These are phyloP conservation scores for Ophioninae sp. DNA, from an alignment of 2,888 invertebrate species.

Conservation along the genomic window DNA sequence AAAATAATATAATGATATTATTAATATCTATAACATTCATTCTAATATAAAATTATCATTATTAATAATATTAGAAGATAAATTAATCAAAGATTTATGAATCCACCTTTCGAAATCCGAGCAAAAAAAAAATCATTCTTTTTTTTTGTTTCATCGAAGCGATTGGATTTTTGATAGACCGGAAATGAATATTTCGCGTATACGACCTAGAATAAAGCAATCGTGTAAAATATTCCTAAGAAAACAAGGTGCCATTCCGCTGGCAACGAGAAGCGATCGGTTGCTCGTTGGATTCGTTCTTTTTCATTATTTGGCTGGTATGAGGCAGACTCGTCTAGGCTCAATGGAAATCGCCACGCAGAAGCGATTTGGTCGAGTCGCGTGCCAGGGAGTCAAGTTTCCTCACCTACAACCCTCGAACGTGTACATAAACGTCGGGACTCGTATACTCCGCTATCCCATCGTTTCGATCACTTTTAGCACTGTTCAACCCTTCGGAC, in stretches of 20 bases:
- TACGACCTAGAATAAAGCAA: background rate
- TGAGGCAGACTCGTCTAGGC: constrained; percentile 1
- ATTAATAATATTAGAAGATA: too few species aligned
- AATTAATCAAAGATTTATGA: too few species aligned
- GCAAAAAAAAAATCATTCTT: too few species aligned
- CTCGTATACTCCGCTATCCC: constrained; percentile 54
- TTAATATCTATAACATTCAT: too few species aligned
- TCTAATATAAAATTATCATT: too few species aligned
- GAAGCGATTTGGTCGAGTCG: constrained; percentile 41
- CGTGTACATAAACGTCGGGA: constrained; percentile 13
- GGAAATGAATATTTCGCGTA: too few species aligned
- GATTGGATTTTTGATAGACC: too few species aligned
- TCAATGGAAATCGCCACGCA: constrained; percentile 37
- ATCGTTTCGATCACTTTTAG: constrained; percentile 63
- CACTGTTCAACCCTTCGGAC: constrained; percentile 56
- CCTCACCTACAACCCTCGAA: constrained; percentile 56
- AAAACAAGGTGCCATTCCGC: background rate
- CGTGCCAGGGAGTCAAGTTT: constrained; percentile 57
- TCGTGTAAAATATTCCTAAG: background rate
- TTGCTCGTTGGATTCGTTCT: background rate
- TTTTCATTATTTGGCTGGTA: background rate
- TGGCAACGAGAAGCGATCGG: background rate
- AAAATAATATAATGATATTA: too few species aligned
- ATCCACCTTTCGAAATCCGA: too few species aligned
- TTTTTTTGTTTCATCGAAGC: too few species aligned